phyloP scores from a whole-genome alignment of 2,888 invertebrate species.

The Himalopsyche anomala region DNA sequence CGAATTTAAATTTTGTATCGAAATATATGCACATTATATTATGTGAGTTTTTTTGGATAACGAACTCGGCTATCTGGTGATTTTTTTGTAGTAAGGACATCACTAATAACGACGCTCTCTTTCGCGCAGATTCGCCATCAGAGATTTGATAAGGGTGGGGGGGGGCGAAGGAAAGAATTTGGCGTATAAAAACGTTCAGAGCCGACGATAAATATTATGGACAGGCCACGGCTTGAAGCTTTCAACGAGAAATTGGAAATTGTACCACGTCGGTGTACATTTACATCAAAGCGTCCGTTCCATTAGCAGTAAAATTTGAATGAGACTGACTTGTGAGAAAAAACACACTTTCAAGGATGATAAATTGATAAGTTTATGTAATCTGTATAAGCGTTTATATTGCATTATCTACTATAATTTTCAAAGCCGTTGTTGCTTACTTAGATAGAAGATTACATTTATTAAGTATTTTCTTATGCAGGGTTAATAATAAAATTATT shows the following conservation, averaged over 20 bases:
- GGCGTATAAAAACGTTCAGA: conserved; percentile 31
- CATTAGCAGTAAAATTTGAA: conserved; percentile 42
- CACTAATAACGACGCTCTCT: neutral
- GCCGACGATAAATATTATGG: conserved; percentile 28
- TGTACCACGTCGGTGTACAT: conserved; percentile 38
- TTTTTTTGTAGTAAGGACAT: too few species aligned
- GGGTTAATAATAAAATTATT: too few species aligned
- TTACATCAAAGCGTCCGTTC: conserved; percentile 7
- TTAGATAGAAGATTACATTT: too few species aligned
- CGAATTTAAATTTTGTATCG: too few species aligned
- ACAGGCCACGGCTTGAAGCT: conserved; percentile 31
- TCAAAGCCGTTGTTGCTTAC: too few species aligned
- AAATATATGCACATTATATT: too few species aligned
- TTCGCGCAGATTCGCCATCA: neutral
- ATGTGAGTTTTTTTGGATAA: too few species aligned
- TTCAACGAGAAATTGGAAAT: conserved; percentile 40
- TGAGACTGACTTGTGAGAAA: conserved; percentile 19
- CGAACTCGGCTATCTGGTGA: too few species aligned
- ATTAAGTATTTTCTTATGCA: too few species aligned
- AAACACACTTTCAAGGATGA: conserved; percentile 32
- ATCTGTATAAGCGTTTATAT: too few species aligned
- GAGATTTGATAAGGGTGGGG: neutral
- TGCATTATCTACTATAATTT: too few species aligned
- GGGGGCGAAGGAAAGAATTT: neutral
- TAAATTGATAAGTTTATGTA: too few species aligned